phyloP scores from a whole-genome alignment of 2,113 vertebrate genomes.

The Actenoides lindsayi region DNA sequence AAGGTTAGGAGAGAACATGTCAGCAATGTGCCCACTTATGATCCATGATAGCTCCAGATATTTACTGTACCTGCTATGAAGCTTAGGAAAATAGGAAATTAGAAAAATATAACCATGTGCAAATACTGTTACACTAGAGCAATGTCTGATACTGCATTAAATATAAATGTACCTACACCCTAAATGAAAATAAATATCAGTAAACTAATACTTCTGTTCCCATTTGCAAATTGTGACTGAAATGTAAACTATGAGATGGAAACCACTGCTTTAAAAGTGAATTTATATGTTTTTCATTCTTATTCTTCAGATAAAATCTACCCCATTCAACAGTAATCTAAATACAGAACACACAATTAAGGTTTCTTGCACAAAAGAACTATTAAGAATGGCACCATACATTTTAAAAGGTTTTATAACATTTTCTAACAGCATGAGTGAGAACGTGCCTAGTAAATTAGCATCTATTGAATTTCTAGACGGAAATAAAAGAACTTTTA shows the following conservation, averaged over 20 bases:
- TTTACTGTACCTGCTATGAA: neutral
- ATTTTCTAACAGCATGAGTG: neutral
- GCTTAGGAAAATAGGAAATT: neutral
- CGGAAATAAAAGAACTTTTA: neutral
- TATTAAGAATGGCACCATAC: neutral
- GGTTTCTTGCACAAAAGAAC: neutral
- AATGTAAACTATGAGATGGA: neutral
- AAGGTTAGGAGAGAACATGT: neutral
- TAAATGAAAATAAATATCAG: neutral
- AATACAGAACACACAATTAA: neutral
- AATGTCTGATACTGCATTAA: neutral
- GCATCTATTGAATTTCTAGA: neutral
- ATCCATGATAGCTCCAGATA: neutral
- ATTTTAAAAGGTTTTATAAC: neutral
- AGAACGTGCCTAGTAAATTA: neutral
- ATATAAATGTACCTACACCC: neutral
- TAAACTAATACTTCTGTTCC: neutral
- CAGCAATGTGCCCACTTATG: neutral
- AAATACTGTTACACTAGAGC: neutral
- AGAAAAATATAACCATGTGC: neutral
- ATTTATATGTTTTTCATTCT: neutral
- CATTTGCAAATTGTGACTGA: neutral
- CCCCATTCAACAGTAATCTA: neutral
- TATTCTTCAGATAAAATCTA: slow-evolving; percentile 18
- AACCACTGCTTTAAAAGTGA: neutral